Percentiles rank a stretch among this genome's conserved stretches.
phyloP scores from a whole-genome alignment of 2,888 invertebrate species.

The Drosophila mulleri region DNA sequence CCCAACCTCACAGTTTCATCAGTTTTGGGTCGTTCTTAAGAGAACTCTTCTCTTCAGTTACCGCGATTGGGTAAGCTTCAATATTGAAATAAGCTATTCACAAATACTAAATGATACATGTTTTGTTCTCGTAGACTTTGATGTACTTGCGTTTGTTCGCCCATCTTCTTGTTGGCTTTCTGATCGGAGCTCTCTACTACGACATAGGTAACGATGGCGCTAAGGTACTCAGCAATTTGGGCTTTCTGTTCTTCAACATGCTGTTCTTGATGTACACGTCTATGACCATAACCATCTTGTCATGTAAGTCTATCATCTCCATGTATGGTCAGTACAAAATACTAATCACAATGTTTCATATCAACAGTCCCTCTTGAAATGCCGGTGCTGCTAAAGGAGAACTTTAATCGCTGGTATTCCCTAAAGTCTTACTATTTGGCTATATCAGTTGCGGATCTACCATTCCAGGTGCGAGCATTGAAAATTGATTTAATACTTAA shows the following conservation, averaged over 20 bases:
- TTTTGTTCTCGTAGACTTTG: conserved; percentile 89
- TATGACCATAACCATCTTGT: conserved; percentile 99
- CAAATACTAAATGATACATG: neutral
- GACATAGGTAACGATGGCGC: conserved; percentile 98
- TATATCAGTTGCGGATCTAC: conserved; percentile 97
- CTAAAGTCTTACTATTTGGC: conserved; percentile 97
- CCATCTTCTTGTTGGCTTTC: conserved; percentile 95
- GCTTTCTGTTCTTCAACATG: conserved; percentile 99
- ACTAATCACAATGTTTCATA: neutral
- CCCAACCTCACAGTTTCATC: conserved; percentile 92
- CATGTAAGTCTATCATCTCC: conserved; percentile 89
- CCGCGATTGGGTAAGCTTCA: conserved; percentile 92
- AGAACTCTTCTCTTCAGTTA: conserved; percentile 93
- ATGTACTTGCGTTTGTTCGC: conserved; percentile 97
- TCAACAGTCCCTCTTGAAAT: conserved; percentile 95
- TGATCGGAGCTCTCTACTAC: conserved; percentile 97
- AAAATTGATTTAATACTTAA: neutral
- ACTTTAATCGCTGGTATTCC: conserved; percentile 99
- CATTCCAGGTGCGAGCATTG: conserved; percentile 93
- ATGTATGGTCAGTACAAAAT: neutral
- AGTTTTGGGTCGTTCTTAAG: conserved; percentile 95
- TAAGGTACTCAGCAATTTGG: conserved; percentile 97
- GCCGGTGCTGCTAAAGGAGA: conserved; percentile 97
- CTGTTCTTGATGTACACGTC: conserved; percentile 99
- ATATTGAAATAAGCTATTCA: too few relatives aligned